A percentile compares a stretch with the other conserved stretches of the same genome.
phyloP scores from a whole-genome alignment of 37 sponge, comb jelly and placozoan species.

The Tethya wilhelma region DNA sequence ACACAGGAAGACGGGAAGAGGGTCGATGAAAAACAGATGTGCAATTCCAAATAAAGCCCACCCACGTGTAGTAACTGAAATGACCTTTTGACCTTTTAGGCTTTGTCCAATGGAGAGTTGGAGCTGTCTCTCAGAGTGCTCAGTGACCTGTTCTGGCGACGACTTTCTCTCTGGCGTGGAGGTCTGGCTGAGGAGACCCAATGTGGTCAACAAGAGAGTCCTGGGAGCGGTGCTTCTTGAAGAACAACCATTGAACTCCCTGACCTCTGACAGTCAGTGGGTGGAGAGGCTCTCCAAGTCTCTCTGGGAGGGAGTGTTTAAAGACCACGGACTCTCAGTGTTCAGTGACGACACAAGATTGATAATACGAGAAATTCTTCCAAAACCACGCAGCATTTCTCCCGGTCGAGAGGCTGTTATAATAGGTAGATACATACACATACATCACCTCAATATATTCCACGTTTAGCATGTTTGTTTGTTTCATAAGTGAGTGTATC shows the following conservation, averaged over 20 bases:
- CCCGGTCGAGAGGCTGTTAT: neutral
- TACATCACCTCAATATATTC: no score
- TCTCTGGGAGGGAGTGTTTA: no score
- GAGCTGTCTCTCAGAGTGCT: neutral
- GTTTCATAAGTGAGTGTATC: no score
- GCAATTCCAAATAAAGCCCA: constrained; percentile 20
- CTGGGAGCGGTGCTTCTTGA: constrained; percentile 59
- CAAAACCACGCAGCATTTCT: neutral
- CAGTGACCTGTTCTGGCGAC: neutral
- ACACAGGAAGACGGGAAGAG: neutral
- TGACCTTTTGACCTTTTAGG: neutral
- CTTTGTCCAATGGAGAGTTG: neutral
- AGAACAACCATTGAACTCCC: no score
- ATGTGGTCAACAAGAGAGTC: constrained; percentile 84
- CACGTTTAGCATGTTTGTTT: no score
- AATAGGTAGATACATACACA: neutral
- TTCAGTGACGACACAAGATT: no score
- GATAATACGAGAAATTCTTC: no score
- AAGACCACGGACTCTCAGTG: no score
- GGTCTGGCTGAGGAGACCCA: constrained; percentile 85
- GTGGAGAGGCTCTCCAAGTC: no score
- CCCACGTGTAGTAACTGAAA: neutral
- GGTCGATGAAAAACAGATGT: neutral
- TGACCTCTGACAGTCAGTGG: no score
- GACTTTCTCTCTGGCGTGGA: constrained; percentile 67